Conservation (phyloP, 2,888 invertebrate species). For the Mesorhabditis spiculigera region DNA sequence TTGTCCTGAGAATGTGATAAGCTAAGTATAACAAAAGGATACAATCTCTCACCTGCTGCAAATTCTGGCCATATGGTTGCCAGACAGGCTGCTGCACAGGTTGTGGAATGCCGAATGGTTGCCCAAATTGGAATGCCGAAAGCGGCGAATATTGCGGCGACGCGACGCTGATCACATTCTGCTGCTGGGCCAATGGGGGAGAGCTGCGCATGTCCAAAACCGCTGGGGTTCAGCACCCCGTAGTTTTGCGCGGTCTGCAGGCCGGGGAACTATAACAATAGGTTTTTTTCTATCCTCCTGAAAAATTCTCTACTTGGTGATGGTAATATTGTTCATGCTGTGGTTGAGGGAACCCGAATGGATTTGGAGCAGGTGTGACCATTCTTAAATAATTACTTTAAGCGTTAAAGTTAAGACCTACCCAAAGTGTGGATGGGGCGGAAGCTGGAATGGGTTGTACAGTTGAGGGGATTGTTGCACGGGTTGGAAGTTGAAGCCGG, state of each 20-base stretch:
- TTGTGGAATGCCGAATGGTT: not conserved
- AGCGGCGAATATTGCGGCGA: not conserved
- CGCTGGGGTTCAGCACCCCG: not conserved
- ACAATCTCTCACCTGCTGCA: no score
- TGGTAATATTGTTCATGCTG: no score
- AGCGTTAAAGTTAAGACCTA: not conserved
- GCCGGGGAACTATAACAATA: not conserved
- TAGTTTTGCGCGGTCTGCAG: not conserved
- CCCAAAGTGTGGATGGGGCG: not conserved
- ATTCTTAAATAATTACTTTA: not conserved
- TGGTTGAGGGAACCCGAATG: not conserved
- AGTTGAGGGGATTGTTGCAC: not conserved
- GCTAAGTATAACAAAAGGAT: no score
- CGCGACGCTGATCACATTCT: not conserved
- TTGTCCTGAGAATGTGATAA: no score
- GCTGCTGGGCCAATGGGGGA: not conserved
- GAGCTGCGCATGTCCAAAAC: not conserved
- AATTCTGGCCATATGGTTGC: no score
- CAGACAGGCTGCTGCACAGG: not conserved
- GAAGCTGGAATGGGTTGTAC: not conserved
- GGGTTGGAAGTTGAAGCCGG: no score
- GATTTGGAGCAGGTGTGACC: not conserved
- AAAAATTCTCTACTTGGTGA: no score
- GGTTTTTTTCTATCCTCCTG: no score
- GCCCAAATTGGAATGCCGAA: not conserved